These are phyloP conservation scores for Meloidogyne hapla DNA, from an alignment of 1,140 invertebrate genomes.

Conservation along the genomic window DNA sequence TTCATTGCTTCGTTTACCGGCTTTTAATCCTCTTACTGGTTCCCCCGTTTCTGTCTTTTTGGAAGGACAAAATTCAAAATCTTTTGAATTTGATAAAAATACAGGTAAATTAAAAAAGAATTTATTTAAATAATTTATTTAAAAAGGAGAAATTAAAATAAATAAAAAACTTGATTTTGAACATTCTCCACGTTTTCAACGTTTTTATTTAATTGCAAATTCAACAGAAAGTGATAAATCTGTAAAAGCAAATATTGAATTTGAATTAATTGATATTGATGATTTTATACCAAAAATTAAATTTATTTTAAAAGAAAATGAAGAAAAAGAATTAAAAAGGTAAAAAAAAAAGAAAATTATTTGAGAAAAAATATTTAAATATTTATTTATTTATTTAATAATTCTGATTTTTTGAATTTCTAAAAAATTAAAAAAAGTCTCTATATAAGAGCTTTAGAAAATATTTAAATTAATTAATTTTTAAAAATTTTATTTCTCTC, in stretches of 20 bases:
- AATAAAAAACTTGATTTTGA: background rate
- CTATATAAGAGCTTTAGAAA: too few relatives aligned
- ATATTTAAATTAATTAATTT: too few relatives aligned
- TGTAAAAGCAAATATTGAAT: background rate
- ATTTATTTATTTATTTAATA: background rate
- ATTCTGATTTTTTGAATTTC: too few relatives aligned
- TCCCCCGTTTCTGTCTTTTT: background rate
- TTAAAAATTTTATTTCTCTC: too few relatives aligned
- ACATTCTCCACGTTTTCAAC: background rate
- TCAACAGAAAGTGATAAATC: background rate
- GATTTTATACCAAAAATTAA: background rate
- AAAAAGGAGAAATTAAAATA: background rate
- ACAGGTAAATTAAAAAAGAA: background rate
- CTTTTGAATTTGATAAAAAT: conserved; percentile 1
- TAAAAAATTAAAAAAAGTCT: too few relatives aligned
- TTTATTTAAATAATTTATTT: background rate
- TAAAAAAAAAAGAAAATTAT: background rate
- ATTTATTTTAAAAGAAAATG: background rate
- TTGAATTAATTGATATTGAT: conserved; percentile 4
- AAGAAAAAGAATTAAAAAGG: background rate
- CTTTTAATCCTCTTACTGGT: conserved; percentile 7
- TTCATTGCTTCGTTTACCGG: conserved; percentile 8
- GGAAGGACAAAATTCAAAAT: background rate
- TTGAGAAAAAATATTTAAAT: background rate
- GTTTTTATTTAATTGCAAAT: conserved; percentile 8